Evolutionary conservation across 2,797 vertebrate genomes (phyloP), one percentile per base, ranked within the genome.

Genomic region (Phyllotis vaccarum): DNA sequence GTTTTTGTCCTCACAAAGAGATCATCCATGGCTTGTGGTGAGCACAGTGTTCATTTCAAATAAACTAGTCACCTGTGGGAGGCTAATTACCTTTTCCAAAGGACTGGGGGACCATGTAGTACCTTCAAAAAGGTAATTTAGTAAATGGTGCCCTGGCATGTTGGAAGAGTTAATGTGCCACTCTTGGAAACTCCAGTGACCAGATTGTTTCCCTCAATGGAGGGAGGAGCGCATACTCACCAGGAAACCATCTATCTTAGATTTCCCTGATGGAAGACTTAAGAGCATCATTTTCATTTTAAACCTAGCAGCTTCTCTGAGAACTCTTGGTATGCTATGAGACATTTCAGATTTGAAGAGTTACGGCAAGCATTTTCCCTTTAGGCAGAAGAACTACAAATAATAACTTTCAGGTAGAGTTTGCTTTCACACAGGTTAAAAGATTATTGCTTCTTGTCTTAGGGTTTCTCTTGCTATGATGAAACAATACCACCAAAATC

Each of bases 111-210:
- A 93, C 86, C 79, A 82, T 40, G 21, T 85, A 79, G 91, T 89
- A 9, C 95, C 80, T 94, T 96, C 10, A 58, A 37, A 94, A 90
- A 95, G 56, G 58, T 89, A 97, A 97, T 97, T 97, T 95, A 91
- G 97, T 97, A 94, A 97, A 91, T 88, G 97, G 93, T 79, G 72
- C 90, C 81, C 93, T 90, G 83, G 62, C 95, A 87, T 89, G 54
- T 91, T 95, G 95, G 89, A 94, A 97, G 92, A 97, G 93, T 96
- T 97, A 97, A 98, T 97, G 81, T 95, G 93, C 97, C 93, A 96
- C 97, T 97, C 78, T 60, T 79, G 92, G 97, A 91, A 97, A 93
- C 96, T 96, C 97, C 89, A 96, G 94, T 93, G 96, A 91, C 93
- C 92, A 52, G 83, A 87, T 95, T 80, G 72, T 95, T 86, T 95